A percentile compares a stretch with the other conserved stretches of the same genome.
These are phyloP conservation scores for Poeciliopsis presidionis DNA, from an alignment of 2,797 vertebrate genomes.

Conservation along the genomic window DNA sequence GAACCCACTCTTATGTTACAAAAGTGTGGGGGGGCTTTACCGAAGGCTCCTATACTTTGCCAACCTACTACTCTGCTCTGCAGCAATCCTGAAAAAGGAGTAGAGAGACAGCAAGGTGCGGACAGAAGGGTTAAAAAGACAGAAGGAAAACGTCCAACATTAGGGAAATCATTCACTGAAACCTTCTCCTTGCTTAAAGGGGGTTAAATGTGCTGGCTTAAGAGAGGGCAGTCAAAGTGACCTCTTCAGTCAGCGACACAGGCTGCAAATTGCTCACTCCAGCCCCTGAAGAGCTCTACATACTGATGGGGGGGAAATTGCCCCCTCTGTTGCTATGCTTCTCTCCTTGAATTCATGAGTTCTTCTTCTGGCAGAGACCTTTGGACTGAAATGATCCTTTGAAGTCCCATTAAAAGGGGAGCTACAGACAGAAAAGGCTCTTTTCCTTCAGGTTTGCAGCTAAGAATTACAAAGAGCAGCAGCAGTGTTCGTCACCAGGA, in stretches of 20 bases:
- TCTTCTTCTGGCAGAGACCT: slow-evolving; percentile 37
- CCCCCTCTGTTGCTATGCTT: slow-evolving; percentile 41
- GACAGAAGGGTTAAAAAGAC: slow-evolving; percentile 59
- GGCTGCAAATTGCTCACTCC: slow-evolving; percentile 46
- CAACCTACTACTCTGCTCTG: slow-evolving; percentile 99
- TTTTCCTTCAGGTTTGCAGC: slow-evolving; percentile 24
- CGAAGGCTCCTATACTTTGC: slow-evolving; percentile 99
- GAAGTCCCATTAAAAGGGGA: slow-evolving; percentile 25
- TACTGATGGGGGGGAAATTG: slow-evolving; percentile 54
- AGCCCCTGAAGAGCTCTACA: slow-evolving; percentile 62
- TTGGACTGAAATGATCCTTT: slow-evolving; percentile 19
- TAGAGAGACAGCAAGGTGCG: slow-evolving; percentile 75
- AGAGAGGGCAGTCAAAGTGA: slow-evolving; percentile 20
- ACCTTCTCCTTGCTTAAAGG: slow-evolving; percentile 21
- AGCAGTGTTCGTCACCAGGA: slow-evolving; percentile 22
- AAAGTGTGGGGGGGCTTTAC: slow-evolving; percentile 84
- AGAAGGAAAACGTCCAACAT: slow-evolving; percentile 27
- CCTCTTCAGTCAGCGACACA: slow-evolving; percentile 36
- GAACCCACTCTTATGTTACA: slow-evolving; percentile 81
- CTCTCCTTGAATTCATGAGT: slow-evolving; percentile 33
- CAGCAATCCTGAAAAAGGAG: slow-evolving; percentile 94
- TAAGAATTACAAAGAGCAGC: slow-evolving; percentile 48
- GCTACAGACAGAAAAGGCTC: slow-evolving; percentile 23
- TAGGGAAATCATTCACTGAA: slow-evolving; percentile 30
- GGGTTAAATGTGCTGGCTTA: slow-evolving; percentile 22